Evolutionary conservation across 2,888 invertebrate species (phyloP), one percentile per base, ranked within the genome.

Genomic region (Eremobia ochroleuca): DNA sequence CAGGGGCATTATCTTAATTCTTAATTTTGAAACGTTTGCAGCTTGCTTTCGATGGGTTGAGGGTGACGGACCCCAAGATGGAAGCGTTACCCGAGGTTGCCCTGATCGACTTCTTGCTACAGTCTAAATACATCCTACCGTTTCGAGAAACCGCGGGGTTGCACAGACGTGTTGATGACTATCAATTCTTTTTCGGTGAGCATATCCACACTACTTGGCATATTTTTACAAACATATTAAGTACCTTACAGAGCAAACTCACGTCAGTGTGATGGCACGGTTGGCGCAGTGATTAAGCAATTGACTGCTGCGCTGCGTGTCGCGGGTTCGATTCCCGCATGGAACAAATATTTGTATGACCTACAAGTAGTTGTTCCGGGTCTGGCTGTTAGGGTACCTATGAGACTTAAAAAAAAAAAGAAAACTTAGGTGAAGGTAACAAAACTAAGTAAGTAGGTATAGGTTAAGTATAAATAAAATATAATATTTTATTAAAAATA

Each of bases 11-110:
- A 71, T 46, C 9, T 25, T 75, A 40, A 76, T 31, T n/a, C 4
- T 55, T 77, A 11, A 73, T 43, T 34, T 43, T 59, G 13, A 46
- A 64, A 73, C 49, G 18, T 86, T 91, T 91, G 11, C 92, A 97
- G 96, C 83, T 95, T 55, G 92, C 92, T 4, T 96, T 96, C 75
- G 94, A 95, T 73, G 94, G 94, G 3, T 80, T 97, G 46, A 93
- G 92, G 67, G 94, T 94, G 15, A 92, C 92, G 15, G 97, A 97
- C 76, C 94, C 95, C 9, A 96, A 94, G 83, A 94, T 95, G 87
- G 95, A 95, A 55, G 94, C 95, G 31, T 90, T 97, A 28, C 97
- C 97, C 0, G 97, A 97, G 91, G 96, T 94, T 43, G 95, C 94
- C 0, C 89, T 97, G 25, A 79, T 97, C 67, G 96, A 97, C 74